A percentile compares a stretch with the other conserved stretches of the same genome.
Conservation (phyloP, 2,113 vertebrate genomes). For the Chloropsis hardwickii region DNA sequence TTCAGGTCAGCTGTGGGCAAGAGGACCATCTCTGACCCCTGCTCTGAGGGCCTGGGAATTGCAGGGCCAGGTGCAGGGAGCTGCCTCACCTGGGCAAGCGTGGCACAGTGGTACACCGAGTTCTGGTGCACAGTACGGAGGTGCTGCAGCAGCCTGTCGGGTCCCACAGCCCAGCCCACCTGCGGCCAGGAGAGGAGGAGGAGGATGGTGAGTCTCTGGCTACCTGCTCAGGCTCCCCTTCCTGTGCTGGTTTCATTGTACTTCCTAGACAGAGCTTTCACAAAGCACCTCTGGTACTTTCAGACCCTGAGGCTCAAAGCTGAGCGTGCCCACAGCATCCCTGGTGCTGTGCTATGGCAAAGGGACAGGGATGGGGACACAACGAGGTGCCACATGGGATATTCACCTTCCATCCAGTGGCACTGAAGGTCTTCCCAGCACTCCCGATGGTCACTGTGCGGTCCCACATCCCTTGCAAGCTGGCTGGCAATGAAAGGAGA, state of each 20-base stretch:
- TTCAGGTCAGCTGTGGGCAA: neutral
- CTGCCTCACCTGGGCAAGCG: slow-evolving; percentile 83
- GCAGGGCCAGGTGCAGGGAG: neutral
- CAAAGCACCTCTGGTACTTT: neutral
- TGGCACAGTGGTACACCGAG: slow-evolving; percentile 86
- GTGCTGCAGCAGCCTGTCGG: slow-evolving; percentile 81
- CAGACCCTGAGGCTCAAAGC: neutral
- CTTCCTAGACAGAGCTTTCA: neutral
- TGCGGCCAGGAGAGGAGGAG: slow-evolving; percentile 31
- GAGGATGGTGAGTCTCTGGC: neutral
- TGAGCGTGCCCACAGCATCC: accelerated
- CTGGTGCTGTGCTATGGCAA: neutral
- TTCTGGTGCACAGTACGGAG: slow-evolving; percentile 89
- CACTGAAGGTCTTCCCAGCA: slow-evolving; percentile 91
- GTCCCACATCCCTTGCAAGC: slow-evolving; percentile 93
- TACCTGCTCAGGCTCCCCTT: neutral
- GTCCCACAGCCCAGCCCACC: slow-evolving; percentile 91
- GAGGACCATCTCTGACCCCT: neutral
- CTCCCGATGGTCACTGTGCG: slow-evolving; percentile 87
- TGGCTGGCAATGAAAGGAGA: slow-evolving; percentile 74
- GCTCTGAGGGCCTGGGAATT: neutral
- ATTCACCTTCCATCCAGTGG: slow-evolving; percentile 92
- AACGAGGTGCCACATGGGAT: accelerated
- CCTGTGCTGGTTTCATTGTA: neutral
- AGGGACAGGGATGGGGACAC: neutral